Percentiles rank a stretch among this genome's conserved stretches.
Evolutionary conservation across 2,797 vertebrate genomes (phyloP).

Genomic region (Emys orbicularis): DNA sequence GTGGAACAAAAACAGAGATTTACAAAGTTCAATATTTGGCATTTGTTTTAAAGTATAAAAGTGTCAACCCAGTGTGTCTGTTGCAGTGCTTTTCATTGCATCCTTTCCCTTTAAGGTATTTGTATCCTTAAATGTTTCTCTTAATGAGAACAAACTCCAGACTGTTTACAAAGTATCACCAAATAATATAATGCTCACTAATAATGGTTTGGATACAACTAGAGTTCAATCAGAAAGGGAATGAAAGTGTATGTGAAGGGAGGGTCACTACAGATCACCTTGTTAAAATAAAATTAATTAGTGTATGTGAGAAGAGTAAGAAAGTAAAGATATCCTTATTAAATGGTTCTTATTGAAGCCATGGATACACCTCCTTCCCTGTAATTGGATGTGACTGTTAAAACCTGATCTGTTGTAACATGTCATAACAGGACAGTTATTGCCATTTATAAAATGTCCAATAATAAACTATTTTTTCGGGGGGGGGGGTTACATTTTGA

Average conservation of each 20-base stretch:
- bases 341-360: background rate
- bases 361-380: conserved; percentile 18
- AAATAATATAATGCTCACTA: conserved; percentile 6
- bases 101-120: background rate
- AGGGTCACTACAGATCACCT: background rate
- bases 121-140: conserved; percentile 17
- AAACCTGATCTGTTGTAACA: background rate
- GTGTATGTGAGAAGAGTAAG: background rate
- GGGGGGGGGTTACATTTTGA: background rate
- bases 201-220: background rate
- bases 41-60: conserved; percentile 26
- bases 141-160: conserved; percentile 26
- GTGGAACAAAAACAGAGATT: background rate
- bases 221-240: background rate
- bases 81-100: conserved; percentile 2
- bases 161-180: background rate
- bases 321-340: background rate
- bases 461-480: background rate
- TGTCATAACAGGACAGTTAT: background rate
- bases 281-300: conserved; percentile 50
- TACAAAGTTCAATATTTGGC: background rate
- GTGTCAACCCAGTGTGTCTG: background rate
- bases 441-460: background rate
- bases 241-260: background rate
- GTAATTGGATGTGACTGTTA: conserved; percentile 9